A percentile compares a stretch with the other conserved stretches of the same genome.
Evolutionary conservation across 2,888 invertebrate species (phyloP).

Genomic region (Epistrophella euchroma): DNA sequence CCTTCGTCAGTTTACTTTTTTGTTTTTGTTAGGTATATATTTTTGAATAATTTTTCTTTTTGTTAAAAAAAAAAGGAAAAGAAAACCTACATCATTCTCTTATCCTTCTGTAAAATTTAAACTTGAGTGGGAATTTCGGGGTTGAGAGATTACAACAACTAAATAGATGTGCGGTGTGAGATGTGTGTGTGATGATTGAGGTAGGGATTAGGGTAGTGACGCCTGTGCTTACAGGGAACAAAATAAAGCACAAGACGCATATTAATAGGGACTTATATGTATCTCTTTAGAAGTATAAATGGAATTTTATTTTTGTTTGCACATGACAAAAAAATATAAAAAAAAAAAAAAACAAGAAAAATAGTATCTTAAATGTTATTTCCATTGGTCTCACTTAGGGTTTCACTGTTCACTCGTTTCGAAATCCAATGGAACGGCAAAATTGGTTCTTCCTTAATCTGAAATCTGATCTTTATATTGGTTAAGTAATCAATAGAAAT

Average conservation of each 20-base stretch:
- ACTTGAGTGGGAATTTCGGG: slow-evolving; percentile 45
- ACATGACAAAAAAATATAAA: slow-evolving; percentile 40
- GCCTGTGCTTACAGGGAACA: slow-evolving; percentile 36
- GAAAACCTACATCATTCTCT: slow-evolving; percentile 60
- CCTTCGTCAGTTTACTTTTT: slow-evolving; percentile 41
- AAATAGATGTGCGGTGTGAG: background rate
- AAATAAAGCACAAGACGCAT: slow-evolving; percentile 34
- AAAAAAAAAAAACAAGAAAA: slow-evolving; percentile 9
- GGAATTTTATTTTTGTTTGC: slow-evolving; percentile 44
- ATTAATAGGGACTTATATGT: slow-evolving; percentile 46
- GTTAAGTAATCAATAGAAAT: too few relatives aligned
- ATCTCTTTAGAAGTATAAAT: slow-evolving; percentile 40
- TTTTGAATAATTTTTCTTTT: slow-evolving; percentile 46
- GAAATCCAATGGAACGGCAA: background rate
- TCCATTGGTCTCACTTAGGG: background rate
- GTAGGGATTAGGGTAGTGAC: slow-evolving; percentile 46
- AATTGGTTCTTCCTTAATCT: background rate
- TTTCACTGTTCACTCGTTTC: background rate
- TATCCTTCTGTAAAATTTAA: slow-evolving; percentile 55
- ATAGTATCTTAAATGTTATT: background rate
- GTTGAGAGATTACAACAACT: slow-evolving; percentile 51
- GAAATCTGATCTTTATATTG: too few relatives aligned
- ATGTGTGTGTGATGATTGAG: slow-evolving; percentile 30
- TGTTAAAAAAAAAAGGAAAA: background rate
- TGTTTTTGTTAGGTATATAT: slow-evolving; percentile 36